Conservation (phyloP, 2,113 vertebrate species). For the Diphyllodes magnificus region DNA sequence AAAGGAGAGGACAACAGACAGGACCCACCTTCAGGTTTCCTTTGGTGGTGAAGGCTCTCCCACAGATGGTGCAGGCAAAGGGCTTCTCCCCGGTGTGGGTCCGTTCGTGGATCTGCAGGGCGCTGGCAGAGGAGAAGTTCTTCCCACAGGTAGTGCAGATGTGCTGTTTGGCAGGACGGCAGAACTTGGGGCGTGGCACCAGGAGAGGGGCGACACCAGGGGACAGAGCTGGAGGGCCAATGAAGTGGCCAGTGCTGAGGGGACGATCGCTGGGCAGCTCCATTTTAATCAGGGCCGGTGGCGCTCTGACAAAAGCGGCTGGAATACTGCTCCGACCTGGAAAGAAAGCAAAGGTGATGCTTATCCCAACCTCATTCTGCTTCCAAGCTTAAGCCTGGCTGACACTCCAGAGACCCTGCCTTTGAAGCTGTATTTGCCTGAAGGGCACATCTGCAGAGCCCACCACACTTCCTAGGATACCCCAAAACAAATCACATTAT, state of each 20-base stretch:
- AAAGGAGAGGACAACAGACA: not conserved
- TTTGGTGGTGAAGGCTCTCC: constrained; percentile 94
- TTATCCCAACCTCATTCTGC: not conserved
- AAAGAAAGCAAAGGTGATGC: not conserved
- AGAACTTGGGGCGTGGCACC: constrained; percentile 70
- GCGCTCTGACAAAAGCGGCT: constrained; percentile 77
- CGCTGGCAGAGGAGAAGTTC: constrained; percentile 96
- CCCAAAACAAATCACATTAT: not conserved
- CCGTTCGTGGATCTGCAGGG: constrained; percentile 94
- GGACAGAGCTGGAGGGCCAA: constrained; percentile 78
- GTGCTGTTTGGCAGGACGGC: constrained; percentile 89
- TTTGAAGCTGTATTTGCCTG: accelerated
- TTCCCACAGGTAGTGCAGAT: constrained; percentile 87
- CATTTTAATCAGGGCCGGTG: constrained; percentile 84
- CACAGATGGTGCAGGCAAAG: constrained; percentile 91
- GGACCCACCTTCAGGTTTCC: constrained; percentile 91
- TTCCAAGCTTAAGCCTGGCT: not conserved
- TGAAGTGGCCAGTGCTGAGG: constrained; percentile 74
- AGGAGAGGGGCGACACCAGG: constrained; percentile 75
- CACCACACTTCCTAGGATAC: not conserved
- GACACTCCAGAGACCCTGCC: not conserved
- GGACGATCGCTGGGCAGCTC: constrained; percentile 86
- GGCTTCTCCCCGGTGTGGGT: constrained; percentile 98
- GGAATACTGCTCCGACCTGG: constrained; percentile 79
- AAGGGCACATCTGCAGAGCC: not conserved